Evolutionary conservation across 2,113 vertebrate species (phyloP), one percentile per base, ranked within the genome.

Genomic region (Cromileptes altivelis): DNA sequence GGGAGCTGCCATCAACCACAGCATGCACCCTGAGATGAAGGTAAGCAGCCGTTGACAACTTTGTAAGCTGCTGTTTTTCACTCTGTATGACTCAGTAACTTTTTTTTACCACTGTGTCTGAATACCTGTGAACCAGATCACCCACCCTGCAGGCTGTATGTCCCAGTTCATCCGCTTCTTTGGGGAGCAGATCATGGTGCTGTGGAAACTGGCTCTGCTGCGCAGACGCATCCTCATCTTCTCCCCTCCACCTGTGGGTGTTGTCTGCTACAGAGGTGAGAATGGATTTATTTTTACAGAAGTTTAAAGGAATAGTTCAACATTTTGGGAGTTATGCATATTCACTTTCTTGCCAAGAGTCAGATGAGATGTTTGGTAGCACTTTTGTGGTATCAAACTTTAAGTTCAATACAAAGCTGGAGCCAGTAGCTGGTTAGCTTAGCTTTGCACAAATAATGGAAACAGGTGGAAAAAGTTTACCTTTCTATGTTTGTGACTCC

Each of bases 101-200:
- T 21, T 79, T n/a, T 52, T 53, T 30, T 57, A 4, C 6, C 21
- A 50, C 14, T 80, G 21, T 60, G 21, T 56, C 40, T 74, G 23
- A 2, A 13, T n/a, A 0, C 57, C 40, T 21, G 3, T 47, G 84
- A 60, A 67, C 6, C 93, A 99, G 98, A 99, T 99, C 94, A 99
- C 98, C 42, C 98, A 99, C 90, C 98, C 98, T 0, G 97, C 97
- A 13, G 98, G 98, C 89, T 99, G 98, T 70, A 98, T 99, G 98
- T 99, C 98, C 87, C 98, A 99, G 96, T 99, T 99, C 92, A 98
- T 98, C 84, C 97, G 97, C 91, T 99, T 99, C 95, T 99, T 99
- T 0, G 98, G 97, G 11, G 98, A 99, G 88, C 98, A 98, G 93
- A 98, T 99, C 94, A 96, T 99, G 57, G 95, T 97, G 58, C 96